Conservation (phyloP, 2,888 invertebrate species). For the Temnothorax unifasciatus region DNA sequence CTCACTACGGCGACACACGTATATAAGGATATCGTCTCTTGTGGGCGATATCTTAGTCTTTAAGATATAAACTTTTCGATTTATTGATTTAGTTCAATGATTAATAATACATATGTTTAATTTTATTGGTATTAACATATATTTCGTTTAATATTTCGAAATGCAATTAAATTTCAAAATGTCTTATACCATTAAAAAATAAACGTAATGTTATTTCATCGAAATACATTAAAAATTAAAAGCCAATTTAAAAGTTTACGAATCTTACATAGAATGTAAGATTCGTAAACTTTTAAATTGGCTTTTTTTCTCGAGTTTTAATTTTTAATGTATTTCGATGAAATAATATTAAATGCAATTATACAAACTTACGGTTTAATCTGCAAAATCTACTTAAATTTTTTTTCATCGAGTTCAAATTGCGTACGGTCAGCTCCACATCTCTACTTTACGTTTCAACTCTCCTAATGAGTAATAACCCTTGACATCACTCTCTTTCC, state of each 20-base stretch:
- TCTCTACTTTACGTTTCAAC: constrained; percentile 16
- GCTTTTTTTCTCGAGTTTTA: background rate
- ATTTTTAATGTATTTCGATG: background rate
- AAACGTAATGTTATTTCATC: too few relatives aligned
- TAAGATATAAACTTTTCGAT: background rate
- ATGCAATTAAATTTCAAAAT: background rate
- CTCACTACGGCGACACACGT: constrained; percentile 70
- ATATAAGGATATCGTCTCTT: background rate
- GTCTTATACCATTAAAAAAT: background rate
- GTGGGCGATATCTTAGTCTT: background rate
- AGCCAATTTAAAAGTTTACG: too few relatives aligned
- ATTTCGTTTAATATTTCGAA: background rate
- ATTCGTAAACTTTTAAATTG: background rate
- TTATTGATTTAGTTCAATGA: background rate
- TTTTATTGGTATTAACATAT: background rate
- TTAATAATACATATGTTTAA: background rate
- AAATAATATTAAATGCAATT: constrained; percentile 2
- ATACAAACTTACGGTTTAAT: background rate
- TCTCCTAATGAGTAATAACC: constrained; percentile 75
- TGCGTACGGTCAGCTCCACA: background rate
- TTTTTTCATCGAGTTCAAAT: background rate
- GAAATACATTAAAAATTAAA: too few relatives aligned
- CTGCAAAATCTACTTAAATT: background rate
- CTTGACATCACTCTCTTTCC: constrained; percentile 52
- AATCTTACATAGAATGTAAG: background rate